Percentiles rank a stretch among this genome's conserved stretches.
phyloP scores from a whole-genome alignment of 2,888 invertebrate genomes.

The Tachystola acroxantha region DNA sequence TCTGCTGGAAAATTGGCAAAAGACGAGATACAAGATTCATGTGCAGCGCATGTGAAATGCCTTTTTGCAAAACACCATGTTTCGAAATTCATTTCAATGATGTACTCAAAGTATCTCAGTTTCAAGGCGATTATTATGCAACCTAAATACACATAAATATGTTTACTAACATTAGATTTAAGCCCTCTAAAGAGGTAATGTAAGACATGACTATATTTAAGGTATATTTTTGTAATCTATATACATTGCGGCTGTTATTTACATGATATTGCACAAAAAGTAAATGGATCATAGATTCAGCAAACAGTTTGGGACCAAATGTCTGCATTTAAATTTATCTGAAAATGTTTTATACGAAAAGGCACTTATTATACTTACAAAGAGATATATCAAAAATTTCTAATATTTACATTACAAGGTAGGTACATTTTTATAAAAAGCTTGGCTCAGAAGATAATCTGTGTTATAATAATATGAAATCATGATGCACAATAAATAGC shows the following conservation, averaged over 20 bases:
- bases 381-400: no score
- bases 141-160: conserved; percentile 33
- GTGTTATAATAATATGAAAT: conserved; percentile 7
- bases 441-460: conserved; percentile 10
- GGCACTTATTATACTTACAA: no score
- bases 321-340: conserved; percentile 18
- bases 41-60: conserved; percentile 70
- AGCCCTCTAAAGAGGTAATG: conserved; percentile 30
- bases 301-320: conserved; percentile 36
- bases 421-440: conserved; percentile 3
- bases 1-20: conserved; percentile 71
- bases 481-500: conserved; percentile 53
- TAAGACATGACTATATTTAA: conserved; percentile 25
- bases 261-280: conserved; percentile 3
- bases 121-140: conserved; percentile 68
- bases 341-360: neutral
- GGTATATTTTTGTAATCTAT: conserved; percentile 10
- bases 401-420: no score
- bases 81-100: conserved; percentile 72
- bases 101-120: conserved; percentile 61
- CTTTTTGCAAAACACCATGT: conserved; percentile 71
- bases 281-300: conserved; percentile 45
- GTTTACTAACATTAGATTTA: conserved; percentile 16
- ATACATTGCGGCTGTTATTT: neutral
- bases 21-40: conserved; percentile 71